Base-by-base conservation (phyloP, 2,888 invertebrate species). In the Noctua pronuba region DNA sequence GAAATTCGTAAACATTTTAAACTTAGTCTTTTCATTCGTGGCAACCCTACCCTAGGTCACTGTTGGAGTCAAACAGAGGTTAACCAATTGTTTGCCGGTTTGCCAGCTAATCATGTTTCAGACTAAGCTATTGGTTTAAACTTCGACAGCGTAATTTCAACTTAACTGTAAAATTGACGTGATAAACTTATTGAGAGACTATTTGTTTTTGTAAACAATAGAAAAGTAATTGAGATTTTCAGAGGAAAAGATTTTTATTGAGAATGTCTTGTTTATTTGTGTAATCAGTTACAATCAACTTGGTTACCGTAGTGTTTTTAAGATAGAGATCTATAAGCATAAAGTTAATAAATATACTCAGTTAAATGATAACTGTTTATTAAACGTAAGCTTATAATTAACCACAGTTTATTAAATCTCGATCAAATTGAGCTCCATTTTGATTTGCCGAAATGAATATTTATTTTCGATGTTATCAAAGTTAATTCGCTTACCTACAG, bases 11-110 rank as follows among this genome's bases (percentile, higher is more conserved):
- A 65, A 38, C 16, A 44, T 24, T 16, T 24, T 16, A 18, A 31
- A 31, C 2, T 11, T 31, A 38, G 13, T 52, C 38, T 31, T 67
- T 71, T 55, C 6, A 2, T 35, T 2, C 16, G 82, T 82, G 88
- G 49, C 90, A 93, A 76, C 93, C 92, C 93, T 93, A 74, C 38
- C n/a, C 7, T 49, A 85, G 92, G 91, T 92, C 90, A 92, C 86
- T 87, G 81, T 80, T 75, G 85, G 86, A 92, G 93, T 92, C 91
- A 92, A 91, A 87, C 85, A 73, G 88, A 90, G 94, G 94, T 94
- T 93, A 94, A 90, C 91, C 91, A 89, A 91, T 93, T 92, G 92
- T 93, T 92, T 90, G 91, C 89, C 85, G 88, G 92, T 93, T 92
- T 90, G 91, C 89, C 85, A 88, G 90, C 90, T 93, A 93, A 94